A percentile compares a stretch with the other conserved stretches of the same genome.
Evolutionary conservation across 2,797 vertebrate genomes (phyloP).

Genomic region (Prunella strophiata): DNA sequence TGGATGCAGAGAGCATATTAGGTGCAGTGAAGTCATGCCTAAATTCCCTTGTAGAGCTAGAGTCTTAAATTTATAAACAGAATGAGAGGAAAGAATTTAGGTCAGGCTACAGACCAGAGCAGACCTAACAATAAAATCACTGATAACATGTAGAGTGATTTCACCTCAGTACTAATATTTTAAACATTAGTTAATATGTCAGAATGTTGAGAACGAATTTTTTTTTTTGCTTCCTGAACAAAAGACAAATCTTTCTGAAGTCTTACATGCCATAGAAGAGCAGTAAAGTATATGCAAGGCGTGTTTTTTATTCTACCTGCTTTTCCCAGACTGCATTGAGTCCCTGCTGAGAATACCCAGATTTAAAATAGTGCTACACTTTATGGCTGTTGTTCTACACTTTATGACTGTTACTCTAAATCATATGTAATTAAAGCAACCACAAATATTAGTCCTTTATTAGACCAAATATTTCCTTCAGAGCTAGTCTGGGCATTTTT

Average conservation of each 20-base stretch:
- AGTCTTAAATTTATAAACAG: background rate
- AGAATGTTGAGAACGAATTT: background rate
- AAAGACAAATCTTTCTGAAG: background rate
- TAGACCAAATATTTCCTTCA: background rate
- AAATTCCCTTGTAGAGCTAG: background rate
- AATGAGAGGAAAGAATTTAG: background rate
- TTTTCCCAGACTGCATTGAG: background rate
- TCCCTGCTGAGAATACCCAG: constrained; percentile 14
- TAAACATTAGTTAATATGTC: background rate
- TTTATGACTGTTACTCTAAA: constrained; percentile 46
- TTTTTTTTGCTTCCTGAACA: background rate
- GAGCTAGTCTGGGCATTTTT: background rate
- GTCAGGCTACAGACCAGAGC: background rate
- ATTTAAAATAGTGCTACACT: background rate
- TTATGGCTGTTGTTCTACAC: constrained; percentile 28
- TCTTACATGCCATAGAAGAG: background rate
- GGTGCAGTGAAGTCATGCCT: background rate
- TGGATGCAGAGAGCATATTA: background rate
- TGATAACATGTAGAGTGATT: background rate
- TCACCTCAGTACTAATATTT: background rate
- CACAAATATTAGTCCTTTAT: constrained; percentile 19
- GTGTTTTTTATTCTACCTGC: background rate
- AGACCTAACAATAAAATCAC: background rate
- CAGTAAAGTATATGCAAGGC: background rate
- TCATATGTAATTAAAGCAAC: constrained; percentile 18